Base-by-base conservation (phyloP, 2,888 invertebrate genomes). In the Emmelina monodactyla region DNA sequence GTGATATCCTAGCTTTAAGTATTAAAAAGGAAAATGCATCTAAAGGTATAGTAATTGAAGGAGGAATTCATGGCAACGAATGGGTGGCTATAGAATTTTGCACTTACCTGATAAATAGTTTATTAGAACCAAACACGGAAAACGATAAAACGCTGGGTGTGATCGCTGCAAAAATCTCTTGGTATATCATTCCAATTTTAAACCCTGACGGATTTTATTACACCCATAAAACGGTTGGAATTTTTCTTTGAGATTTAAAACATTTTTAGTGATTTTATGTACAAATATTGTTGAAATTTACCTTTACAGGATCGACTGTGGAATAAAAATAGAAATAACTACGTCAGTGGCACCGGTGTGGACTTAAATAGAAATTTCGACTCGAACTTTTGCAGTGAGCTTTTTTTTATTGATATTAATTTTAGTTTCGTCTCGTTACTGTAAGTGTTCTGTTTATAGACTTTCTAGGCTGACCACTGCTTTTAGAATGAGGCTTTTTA, bases 191-290 rank as follows among this genome's bases (percentile, higher is more conserved):
- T 47, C 90, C 91, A 0, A 66, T 87, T 3, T 62, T 83, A 13
- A 91, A 91, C 62, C 91, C 91, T 4, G 91, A 92, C 55, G 90
- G 90, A 2, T 89, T 82, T 51, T 84, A 76, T 9, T 86, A 57
- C 31, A 56, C 50, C 10, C 51, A 58, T 33, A 56, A 44, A 38
- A 31, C 10, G 37, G 58, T 55, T 44, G 19, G 9, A 19, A 19
- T 6, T 19, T 19, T 19, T 19, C 19, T 19, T 19, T 19, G 5
- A 19, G 5, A 19, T 9, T 6, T 19, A 19, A 19, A 19, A 19
- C 9, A 15, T 11, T 15, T 25, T 10, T 32, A 10, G 3, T 6
- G 5, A 28, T 28, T 28, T 11, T 28, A 11, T n/a, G 7, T 5
- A 13, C 9, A 29, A 14, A 29, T 5, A 13, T 29, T 29, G 5